phyloP scores from a whole-genome alignment of 2,113 vertebrate species.

The Parus major region DNA sequence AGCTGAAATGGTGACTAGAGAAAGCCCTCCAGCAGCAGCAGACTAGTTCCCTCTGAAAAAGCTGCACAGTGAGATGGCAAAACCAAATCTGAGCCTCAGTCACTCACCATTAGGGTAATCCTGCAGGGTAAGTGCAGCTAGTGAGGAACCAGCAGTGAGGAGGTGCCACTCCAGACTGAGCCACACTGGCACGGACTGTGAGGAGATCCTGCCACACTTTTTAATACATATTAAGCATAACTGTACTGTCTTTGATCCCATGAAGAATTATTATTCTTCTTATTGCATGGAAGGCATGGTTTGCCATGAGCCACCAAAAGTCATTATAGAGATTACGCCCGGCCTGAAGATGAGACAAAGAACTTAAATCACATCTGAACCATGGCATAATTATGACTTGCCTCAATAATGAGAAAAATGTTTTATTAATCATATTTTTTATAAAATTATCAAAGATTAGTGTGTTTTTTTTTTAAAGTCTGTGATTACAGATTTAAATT shows the following conservation, averaged over 20 bases:
- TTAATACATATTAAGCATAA: background rate
- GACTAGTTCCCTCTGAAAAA: background rate
- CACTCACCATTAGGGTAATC: too few relatives aligned
- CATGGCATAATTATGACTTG: background rate
- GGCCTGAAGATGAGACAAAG: background rate
- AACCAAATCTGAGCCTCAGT: background rate
- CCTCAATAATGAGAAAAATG: background rate
- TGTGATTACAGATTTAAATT: background rate
- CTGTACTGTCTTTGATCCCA: background rate
- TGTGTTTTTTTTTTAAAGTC: rapidly evolving
- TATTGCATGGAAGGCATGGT: background rate
- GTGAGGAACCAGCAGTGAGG: background rate
- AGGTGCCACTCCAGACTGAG: background rate
- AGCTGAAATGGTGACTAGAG: background rate
- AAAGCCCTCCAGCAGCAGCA: background rate
- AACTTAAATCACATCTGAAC: background rate
- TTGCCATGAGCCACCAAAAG: background rate
- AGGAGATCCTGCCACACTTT: background rate
- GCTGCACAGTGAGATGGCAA: background rate
- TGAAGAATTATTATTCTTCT: background rate
- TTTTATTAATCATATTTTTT: background rate
- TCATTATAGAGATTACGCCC: background rate
- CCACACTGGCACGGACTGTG: rapidly evolving
- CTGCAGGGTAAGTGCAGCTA: background rate
- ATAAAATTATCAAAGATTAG: background rate